Evolutionary conservation across 2,113 vertebrate species (phyloP).

Genomic region (Ardeotis arabs): DNA sequence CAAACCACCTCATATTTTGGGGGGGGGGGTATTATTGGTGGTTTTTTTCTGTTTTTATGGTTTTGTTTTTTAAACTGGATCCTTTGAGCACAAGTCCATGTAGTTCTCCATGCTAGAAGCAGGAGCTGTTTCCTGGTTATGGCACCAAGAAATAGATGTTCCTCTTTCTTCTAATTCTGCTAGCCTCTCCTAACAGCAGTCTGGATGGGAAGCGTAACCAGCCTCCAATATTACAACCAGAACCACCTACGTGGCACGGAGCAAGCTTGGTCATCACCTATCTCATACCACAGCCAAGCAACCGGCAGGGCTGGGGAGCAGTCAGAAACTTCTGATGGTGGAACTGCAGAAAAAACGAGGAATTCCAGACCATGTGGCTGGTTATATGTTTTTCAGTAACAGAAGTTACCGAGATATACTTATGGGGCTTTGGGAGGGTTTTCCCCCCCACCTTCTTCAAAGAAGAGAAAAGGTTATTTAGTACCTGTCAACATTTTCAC

Average conservation of each 20-base stretch:
- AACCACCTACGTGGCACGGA: rapidly evolving
- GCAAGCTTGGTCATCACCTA: not conserved
- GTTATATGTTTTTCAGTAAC: not conserved
- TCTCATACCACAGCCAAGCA: not conserved
- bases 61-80: not conserved
- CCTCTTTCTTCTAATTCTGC: not conserved
- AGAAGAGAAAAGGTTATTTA: not conserved
- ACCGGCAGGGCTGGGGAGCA: not conserved
- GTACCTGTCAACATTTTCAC: not conserved
- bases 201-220: not conserved
- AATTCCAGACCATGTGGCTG: not conserved
- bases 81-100: not conserved
- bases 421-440: too few relatives aligned
- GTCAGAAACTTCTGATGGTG: not conserved
- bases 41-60: not conserved
- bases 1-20: rapidly evolving
- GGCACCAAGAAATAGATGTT: not conserved
- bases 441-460: not conserved
- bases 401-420: not conserved
- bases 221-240: rapidly evolving
- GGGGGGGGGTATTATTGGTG: too few relatives aligned
- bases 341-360: not conserved
- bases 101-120: not conserved
- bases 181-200: not conserved
- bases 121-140: not conserved